Evolutionary conservation across 2,888 invertebrate species (phyloP).

Genomic region (Drosophila sordidapex): DNA sequence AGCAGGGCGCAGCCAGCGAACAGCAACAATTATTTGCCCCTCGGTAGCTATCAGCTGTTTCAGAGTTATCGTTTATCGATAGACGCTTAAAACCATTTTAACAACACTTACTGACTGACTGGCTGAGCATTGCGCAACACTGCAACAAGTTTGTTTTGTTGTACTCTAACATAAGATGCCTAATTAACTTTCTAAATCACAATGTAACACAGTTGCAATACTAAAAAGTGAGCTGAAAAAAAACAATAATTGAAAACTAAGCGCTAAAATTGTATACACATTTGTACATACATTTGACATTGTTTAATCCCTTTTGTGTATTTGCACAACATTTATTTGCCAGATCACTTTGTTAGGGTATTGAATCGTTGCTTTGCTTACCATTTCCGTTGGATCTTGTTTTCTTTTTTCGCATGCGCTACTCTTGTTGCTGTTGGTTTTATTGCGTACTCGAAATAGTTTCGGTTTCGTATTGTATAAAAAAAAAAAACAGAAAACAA

Average conservation of each 20-base stretch:
- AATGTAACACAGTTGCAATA: not conserved
- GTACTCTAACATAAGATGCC: slow-evolving; percentile 2
- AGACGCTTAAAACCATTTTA: slow-evolving; percentile 1
- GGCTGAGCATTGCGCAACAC: slow-evolving; percentile 40
- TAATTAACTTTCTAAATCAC: not conserved
- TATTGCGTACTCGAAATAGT: slow-evolving; percentile 77
- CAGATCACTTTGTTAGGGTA: slow-evolving; percentile 10
- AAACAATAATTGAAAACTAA: not conserved
- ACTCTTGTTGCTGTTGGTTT: slow-evolving; percentile 47
- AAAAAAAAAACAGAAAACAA: slow-evolving; percentile 18
- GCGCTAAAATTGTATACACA: not conserved
- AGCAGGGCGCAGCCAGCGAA: slow-evolving; percentile 7
- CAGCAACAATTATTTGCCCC: slow-evolving; percentile 62
- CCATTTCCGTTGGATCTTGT: slow-evolving; percentile 3
- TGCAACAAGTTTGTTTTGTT: slow-evolving; percentile 41
- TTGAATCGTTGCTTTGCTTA: not conserved
- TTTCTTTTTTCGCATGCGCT: slow-evolving; percentile 18
- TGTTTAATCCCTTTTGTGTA: not conserved
- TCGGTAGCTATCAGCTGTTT: slow-evolving; percentile 42
- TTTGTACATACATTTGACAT: not conserved
- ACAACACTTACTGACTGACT: slow-evolving; percentile 20
- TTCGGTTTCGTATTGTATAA: slow-evolving; percentile 59
- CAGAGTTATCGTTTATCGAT: slow-evolving; percentile 32
- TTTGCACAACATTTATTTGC: not conserved
- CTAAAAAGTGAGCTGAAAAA: not conserved